These are phyloP conservation scores for Vultur gryphus DNA, from an alignment of 2,797 vertebrate genomes.

Conservation along the genomic window DNA sequence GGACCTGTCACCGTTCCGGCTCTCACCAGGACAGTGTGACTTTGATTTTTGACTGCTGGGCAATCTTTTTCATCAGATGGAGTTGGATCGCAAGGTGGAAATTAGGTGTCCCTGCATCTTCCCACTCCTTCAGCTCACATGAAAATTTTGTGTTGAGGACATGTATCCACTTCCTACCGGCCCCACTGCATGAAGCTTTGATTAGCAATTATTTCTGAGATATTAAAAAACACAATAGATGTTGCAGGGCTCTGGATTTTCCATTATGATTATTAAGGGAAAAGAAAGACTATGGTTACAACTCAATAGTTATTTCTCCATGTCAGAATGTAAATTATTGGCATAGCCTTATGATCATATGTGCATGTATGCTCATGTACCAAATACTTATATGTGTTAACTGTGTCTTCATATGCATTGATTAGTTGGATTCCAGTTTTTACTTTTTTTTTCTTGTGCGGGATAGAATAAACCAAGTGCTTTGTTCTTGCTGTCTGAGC, in stretches of 20 bases:
- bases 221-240: conserved; percentile 67
- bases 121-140: conserved; percentile 65
- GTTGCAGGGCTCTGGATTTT: conserved; percentile 50
- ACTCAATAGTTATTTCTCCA: conserved; percentile 7
- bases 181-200: conserved; percentile 28
- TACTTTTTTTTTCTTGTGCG: neutral
- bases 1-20: conserved; percentile 68
- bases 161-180: conserved; percentile 29
- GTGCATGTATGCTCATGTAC: neutral
- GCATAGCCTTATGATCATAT: neutral
- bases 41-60: conserved; percentile 80
- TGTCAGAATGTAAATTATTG: neutral
- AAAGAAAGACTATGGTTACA: neutral
- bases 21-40: conserved; percentile 66
- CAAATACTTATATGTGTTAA: neutral
- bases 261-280: conserved; percentile 5
- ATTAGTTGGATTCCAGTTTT: neutral
- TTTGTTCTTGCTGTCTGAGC: neutral
- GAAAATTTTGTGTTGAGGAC: conserved; percentile 58
- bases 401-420: neutral
- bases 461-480: neutral
- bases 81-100: conserved; percentile 83
- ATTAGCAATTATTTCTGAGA: conserved; percentile 74
- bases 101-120: conserved; percentile 81
- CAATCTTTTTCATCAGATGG: conserved; percentile 85